Conservation (phyloP, 2,113 vertebrate species). For the Lontra canadensis region DNA sequence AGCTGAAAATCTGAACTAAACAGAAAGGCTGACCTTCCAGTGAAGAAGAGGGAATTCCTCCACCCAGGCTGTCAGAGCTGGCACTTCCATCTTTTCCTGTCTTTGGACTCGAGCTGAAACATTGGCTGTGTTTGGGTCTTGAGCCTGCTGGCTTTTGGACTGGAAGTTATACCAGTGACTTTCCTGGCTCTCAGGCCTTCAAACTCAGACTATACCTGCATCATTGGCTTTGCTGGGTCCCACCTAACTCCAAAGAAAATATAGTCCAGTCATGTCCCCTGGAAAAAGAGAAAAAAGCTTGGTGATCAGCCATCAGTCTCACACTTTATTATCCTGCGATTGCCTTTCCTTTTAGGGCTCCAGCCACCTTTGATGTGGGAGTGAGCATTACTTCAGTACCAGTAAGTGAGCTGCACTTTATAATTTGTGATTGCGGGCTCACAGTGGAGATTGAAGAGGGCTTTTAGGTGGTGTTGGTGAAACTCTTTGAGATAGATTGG, state of each 20-base stretch:
- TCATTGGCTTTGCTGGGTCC: not conserved
- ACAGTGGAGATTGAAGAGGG: not conserved
- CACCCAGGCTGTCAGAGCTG: not conserved
- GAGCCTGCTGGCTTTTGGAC: not conserved
- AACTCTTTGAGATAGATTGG: not conserved
- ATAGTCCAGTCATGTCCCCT: not conserved
- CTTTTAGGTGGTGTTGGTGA: not conserved
- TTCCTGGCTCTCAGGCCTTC: not conserved
- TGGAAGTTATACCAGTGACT: not conserved
- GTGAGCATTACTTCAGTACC: not conserved
- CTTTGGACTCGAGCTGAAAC: not conserved
- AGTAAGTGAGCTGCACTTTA: not conserved
- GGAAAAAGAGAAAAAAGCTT: not conserved
- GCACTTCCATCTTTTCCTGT: not conserved
- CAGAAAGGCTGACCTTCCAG: not conserved
- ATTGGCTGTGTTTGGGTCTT: not conserved
- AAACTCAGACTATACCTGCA: too few relatives aligned
- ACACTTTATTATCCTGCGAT: not conserved
- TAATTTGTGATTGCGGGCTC: not conserved
- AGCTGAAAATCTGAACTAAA: not conserved
- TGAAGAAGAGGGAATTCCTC: not conserved
- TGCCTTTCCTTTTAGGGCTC: not conserved
- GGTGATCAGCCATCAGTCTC: not conserved
- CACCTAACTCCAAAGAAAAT: not conserved
- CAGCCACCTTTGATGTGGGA: not conserved